phyloP scores from a whole-genome alignment of 1,140 invertebrate species.

The Papilio helenus region DNA sequence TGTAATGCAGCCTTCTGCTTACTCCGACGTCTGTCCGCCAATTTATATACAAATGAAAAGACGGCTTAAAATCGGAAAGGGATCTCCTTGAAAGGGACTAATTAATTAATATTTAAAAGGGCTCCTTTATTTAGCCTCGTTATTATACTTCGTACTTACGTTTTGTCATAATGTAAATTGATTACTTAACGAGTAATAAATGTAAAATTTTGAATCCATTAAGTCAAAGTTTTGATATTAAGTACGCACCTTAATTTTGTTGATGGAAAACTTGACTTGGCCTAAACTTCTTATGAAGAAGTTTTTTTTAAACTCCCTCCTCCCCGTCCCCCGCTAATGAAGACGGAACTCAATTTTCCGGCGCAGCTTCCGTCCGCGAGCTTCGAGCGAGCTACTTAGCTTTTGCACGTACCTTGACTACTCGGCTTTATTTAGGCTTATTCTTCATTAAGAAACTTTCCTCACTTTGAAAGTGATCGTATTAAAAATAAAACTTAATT shows the following conservation, averaged over 20 bases:
- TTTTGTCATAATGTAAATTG: conserved; percentile 72
- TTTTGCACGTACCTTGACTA: conserved; percentile 23
- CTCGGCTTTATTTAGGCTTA: conserved; percentile 36
- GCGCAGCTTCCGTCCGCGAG: conserved; percentile 40
- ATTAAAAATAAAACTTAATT: background rate
- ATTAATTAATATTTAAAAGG: conserved; percentile 63
- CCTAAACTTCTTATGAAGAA: conserved; percentile 70
- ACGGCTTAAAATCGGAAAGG: conserved; percentile 41
- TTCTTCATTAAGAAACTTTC: conserved; percentile 21
- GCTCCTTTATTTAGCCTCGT: conserved; percentile 46
- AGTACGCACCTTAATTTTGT: conserved; percentile 75
- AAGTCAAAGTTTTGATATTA: conserved; percentile 75
- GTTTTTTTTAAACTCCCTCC: conserved; percentile 53
- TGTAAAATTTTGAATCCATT: conserved; percentile 79
- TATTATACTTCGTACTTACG: conserved; percentile 52
- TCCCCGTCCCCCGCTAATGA: conserved; percentile 63
- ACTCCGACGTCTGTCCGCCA: conserved; percentile 7
- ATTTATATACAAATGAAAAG: conserved; percentile 40
- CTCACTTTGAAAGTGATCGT: background rate
- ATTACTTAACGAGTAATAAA: conserved; percentile 69
- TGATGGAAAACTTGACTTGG: conserved; percentile 75
- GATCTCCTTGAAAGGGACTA: conserved; percentile 46
- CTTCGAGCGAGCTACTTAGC: conserved; percentile 30
- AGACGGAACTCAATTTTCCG: conserved; percentile 59
- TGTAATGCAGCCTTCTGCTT: background rate